Evolutionary conservation across 2,797 vertebrate species (phyloP).

Genomic region (Acipenser oxyrinchus): DNA sequence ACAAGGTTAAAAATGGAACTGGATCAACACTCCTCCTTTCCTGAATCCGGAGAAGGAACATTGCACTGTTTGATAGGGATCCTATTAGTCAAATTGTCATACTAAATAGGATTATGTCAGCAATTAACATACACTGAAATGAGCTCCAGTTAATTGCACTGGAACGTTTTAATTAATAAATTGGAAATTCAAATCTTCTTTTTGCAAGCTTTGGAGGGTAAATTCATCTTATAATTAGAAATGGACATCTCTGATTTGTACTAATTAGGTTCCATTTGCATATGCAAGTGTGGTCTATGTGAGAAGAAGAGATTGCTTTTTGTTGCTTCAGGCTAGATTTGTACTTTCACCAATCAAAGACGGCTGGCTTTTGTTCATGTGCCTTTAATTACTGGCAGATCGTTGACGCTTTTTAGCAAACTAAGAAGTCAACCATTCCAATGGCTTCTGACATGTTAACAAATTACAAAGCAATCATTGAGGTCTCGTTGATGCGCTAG

Average conservation of each 20-base stretch:
- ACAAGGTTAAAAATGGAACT: neutral
- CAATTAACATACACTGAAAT: slow-evolving; percentile 32
- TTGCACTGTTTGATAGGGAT: slow-evolving; percentile 6
- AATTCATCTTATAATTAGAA: slow-evolving; percentile 38
- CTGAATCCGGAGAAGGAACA: neutral
- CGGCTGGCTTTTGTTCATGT: neutral
- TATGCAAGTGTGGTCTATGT: slow-evolving; percentile 19
- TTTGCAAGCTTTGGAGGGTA: slow-evolving; percentile 31
- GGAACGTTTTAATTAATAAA: slow-evolving; percentile 43
- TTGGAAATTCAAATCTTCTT: slow-evolving; percentile 32
- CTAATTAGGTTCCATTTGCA: slow-evolving; percentile 41
- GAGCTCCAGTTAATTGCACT: slow-evolving; percentile 34
- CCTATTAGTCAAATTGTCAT: slow-evolving; percentile 25
- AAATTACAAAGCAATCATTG: neutral
- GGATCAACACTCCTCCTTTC: slow-evolving; percentile 2
- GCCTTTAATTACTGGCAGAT: neutral
- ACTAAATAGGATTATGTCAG: slow-evolving; percentile 31
- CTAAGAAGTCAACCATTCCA: too few species aligned
- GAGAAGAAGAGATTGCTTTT: slow-evolving; percentile 20
- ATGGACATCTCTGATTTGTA: slow-evolving; percentile 36
- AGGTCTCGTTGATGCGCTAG: neutral
- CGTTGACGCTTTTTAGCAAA: too few species aligned
- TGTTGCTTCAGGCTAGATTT: slow-evolving; percentile 25
- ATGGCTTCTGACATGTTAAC: neutral
- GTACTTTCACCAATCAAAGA: slow-evolving; percentile 5